These are phyloP conservation scores for Leucopsar rothschildi DNA, from an alignment of 2,113 vertebrate genomes.

Conservation along the genomic window DNA sequence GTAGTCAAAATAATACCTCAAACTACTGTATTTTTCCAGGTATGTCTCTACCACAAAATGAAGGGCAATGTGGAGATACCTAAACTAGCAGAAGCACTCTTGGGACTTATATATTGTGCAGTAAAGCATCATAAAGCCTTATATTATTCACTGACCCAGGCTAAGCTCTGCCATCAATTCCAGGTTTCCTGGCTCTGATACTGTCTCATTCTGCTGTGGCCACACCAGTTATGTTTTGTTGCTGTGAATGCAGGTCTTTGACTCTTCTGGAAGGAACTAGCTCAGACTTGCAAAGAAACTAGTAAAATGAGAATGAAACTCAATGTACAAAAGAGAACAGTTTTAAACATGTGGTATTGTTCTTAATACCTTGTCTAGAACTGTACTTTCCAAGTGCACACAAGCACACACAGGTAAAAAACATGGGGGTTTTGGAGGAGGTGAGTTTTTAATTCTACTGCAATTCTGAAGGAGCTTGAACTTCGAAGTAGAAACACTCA, in stretches of 20 bases:
- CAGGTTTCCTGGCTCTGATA: neutral
- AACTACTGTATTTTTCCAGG: neutral
- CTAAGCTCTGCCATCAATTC: neutral
- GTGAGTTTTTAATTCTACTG: neutral
- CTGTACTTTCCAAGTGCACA: neutral
- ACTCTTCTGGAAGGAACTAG: neutral
- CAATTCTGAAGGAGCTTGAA: neutral
- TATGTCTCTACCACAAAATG: neutral
- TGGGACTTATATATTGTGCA: neutral
- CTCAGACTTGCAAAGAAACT: neutral
- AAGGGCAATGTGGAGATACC: neutral
- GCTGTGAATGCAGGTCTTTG: neutral
- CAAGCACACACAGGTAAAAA: neutral
- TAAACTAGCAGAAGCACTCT: neutral
- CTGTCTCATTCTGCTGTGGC: neutral
- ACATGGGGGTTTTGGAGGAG: fast-evolving
- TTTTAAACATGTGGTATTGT: neutral
- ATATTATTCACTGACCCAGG: neutral
- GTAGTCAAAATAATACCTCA: neutral
- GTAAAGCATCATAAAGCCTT: neutral
- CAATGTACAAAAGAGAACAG: neutral
- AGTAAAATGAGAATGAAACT: neutral
- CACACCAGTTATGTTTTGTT: neutral
- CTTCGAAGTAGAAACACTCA: neutral
- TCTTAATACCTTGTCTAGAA: neutral